Evolutionary conservation across 2,113 vertebrate genomes (phyloP), one percentile per base, ranked within the genome.

Genomic region (Caranx melampygus): DNA sequence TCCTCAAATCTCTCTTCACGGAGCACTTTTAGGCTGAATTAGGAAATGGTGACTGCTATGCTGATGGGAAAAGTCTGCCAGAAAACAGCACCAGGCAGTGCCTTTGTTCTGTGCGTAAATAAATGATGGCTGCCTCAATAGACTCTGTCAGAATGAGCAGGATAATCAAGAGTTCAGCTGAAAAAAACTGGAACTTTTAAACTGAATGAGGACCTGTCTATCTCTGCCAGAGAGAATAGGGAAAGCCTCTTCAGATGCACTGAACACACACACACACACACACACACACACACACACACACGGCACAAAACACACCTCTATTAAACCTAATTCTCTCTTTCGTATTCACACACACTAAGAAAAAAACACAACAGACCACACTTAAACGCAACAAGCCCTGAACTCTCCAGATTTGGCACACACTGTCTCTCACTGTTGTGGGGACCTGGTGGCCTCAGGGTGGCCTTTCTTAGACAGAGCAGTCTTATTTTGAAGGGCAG

Each of bases 71-170:
- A 62, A 66, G 64, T 81, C 72, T 87, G 88, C 91, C 92, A 92
- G 91, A 90, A 89, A 88, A 59, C 81, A 85, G 89, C 87, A 87
- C 87, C 84, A 90, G 90, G 86, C 88, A 88, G 86, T 63, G 72
- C 87, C 74, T 92, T 92, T 92, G 90, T 92, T 87, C 84, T 62
- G 33, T 2, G 72, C 83, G 92, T 93, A 88, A 91, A 93, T 92
- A 91, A 93, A 91, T 90, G 72, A 92, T 91, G 44, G 70, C 76
- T 68, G 88, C 77, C 79, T 92, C 91, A 88, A 91, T 92, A 79
- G 91, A 88, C 84, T 84, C 75, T 63, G 75, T 84, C 61, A 82
- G 80, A 89, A 88, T 72, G 60, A 89, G 89, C 52, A 78, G 90
- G 90, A 90, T 89, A 92, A 93, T 92, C 80, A 91, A 90, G 76